Evolutionary conservation across 2,888 invertebrate genomes (phyloP), one percentile per base, ranked within the genome.

Genomic region (Drosophila anomelani): DNA sequence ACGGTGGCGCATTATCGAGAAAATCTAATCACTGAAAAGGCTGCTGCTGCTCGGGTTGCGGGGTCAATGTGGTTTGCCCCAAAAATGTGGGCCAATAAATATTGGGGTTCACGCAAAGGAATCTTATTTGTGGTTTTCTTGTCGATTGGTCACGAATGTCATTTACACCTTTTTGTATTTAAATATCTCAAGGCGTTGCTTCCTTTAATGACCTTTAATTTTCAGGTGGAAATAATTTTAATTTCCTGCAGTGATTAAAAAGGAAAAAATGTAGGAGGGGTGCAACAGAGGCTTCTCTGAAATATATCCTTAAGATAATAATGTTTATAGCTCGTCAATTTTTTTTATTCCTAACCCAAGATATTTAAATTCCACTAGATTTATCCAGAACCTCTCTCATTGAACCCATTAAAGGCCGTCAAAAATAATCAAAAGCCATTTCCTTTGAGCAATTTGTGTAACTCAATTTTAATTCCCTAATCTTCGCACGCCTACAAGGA

Each of bases 11-110:
- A 34, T 54, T 58, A 66, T 66, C 74, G 46, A 23, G 4, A 57
- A 47, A 74, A 64, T 74, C 38, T n/a, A 66, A 74, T 73, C 66
- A 74, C 23, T 46, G 34, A 68, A 57, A 47, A 9, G 57, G 26
- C 29, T 46, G 32, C 29, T 46, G 32, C 55, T 46, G 17, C 46
- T 46, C 12, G 55, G 15, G 10, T 6, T 2, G 5, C 12, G n/a
- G 7, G 46, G 29, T 47, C 32, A 3, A 17, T 47, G 47, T 17
- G 47, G 47, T 47, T 4, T 8, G 9, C 15, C 29, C 49, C 64
- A 47, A 47, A 67, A 57, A 29, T 34, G 20, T 47, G 26, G 46
- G 29, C 38, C 68, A 68, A 68, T 68, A 68, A 47, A 46, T 54
- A 38, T 29, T 54, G 23, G 15, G 7, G 23, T 7, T 20, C 56